Base-by-base conservation (phyloP, 1,140 invertebrate species). In the Lepidostoma basale region DNA sequence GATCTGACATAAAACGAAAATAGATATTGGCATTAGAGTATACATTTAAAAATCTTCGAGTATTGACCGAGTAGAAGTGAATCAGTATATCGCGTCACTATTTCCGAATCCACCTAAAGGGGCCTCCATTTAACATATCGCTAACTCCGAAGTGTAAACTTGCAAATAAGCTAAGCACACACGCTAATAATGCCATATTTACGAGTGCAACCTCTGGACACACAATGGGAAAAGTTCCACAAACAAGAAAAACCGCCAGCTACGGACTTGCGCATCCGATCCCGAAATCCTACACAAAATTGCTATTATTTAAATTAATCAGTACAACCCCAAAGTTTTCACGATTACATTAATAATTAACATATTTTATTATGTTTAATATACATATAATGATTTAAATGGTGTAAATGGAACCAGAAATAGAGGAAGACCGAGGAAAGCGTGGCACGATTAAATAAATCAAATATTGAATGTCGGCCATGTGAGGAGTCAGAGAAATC, bases 151-250 rank as follows among this genome's bases (percentile, higher is more conserved):
- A 52, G 22, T 25, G 10, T n/a, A n/a, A 4, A 54, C 12, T 28
- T n/a, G 26, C 49, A 54, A 54, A 54, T 54, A 54, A 54, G 49
- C 49, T 30, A 28, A 54, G n/a, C 12, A 52, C 12, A 52, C 18
- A 52, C 5, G 10, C 25, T 23, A 49, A 26, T 26, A 26, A 6
- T 25, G 47, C 9, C 47, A 4, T 52, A 14, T 52, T 52, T 30
- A 54, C 25, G 26, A 28, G 49, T 30, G 23, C 26, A 54, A 6
- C 33, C 33, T 36, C 33, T 36, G 33, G 14, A 36, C 1, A n/a
- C 1, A n/a, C 14, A 5, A n/a, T 3, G 9, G 33, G 9, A 6
- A 2, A 36, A 36, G 33, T 36, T 36, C 33, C 9, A 36, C 33
- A 36, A 36, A 36, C 5, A 9, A n/a, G 14, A n/a, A 9, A 2